A percentile compares a stretch with the other conserved stretches of the same genome.
Evolutionary conservation across 2,113 vertebrate genomes (phyloP).

Genomic region (Passer montanus): DNA sequence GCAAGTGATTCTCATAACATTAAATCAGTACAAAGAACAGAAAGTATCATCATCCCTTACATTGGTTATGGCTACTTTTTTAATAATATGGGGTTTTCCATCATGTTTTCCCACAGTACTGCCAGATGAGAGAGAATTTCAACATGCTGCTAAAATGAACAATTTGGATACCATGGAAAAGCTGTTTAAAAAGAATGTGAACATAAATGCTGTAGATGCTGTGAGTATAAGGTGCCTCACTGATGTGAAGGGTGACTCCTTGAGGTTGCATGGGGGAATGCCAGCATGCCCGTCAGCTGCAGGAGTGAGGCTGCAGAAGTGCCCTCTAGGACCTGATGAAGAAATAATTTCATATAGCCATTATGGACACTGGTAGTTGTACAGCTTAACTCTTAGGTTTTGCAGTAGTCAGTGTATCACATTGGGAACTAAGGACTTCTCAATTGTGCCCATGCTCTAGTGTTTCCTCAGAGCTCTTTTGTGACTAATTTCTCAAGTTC

Average conservation of each 20-base stretch:
- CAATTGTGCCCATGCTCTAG: background rate
- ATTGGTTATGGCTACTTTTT: background rate
- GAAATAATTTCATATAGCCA: fast-evolving
- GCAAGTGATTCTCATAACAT: background rate
- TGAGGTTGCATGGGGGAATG: background rate
- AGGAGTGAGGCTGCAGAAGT: background rate
- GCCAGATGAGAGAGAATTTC: conserved; percentile 82
- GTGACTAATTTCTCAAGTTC: background rate
- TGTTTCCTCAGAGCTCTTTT: background rate
- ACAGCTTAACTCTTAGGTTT: background rate
- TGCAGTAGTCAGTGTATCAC: background rate
- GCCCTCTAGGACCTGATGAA: background rate
- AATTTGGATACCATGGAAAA: conserved; percentile 82
- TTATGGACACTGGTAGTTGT: background rate
- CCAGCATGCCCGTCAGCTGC: background rate
- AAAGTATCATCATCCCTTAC: background rate
- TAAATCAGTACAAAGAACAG: background rate
- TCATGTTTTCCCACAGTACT: conserved; percentile 75
- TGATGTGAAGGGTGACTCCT: background rate
- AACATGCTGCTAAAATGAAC: conserved; percentile 85
- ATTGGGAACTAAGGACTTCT: background rate
- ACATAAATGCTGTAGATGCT: conserved; percentile 83
- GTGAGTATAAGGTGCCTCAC: conserved; percentile 67
- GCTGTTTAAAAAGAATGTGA: conserved; percentile 74
- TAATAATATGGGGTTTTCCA: background rate